phyloP scores from a whole-genome alignment of 1,140 invertebrate species.

The Atta colombica region DNA sequence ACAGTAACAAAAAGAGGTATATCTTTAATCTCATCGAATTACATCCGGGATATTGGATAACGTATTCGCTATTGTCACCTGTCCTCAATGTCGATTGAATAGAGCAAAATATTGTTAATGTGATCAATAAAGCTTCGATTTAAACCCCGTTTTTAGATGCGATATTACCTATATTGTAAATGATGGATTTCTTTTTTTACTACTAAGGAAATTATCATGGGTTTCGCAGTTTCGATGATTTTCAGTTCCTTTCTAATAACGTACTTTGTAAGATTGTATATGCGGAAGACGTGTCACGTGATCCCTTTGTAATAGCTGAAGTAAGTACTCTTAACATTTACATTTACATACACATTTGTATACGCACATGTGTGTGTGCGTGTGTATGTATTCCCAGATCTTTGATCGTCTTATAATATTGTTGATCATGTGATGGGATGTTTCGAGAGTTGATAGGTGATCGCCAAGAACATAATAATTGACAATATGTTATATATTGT shows the following conservation, averaged over 20 bases:
- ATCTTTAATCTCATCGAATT: not conserved
- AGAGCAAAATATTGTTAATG: constrained; percentile 25
- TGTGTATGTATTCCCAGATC: not conserved
- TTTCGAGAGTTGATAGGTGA: constrained; percentile 58
- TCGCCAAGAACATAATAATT: constrained; percentile 51
- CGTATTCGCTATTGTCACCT: constrained; percentile 11
- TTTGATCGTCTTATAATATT: constrained; percentile 54
- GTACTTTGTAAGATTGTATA: constrained; percentile 68
- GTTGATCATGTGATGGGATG: constrained; percentile 61
- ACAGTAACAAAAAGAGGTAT: not conserved
- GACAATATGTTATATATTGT: constrained; percentile 72
- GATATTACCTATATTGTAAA: not conserved
- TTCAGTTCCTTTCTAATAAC: constrained; percentile 57
- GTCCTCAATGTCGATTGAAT: constrained; percentile 4
- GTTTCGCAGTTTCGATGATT: constrained; percentile 29
- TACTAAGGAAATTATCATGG: constrained; percentile 19
- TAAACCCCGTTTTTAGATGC: not conserved
- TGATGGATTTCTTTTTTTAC: not conserved
- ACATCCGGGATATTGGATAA: constrained; percentile 19
- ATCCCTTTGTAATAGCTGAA: constrained; percentile 46
- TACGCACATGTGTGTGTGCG: not conserved
- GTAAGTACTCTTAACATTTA: constrained; percentile 9
- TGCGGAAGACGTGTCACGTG: constrained; percentile 23
- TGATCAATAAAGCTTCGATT: constrained; percentile 26
- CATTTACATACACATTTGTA: too few relatives aligned